Base-by-base conservation (phyloP, 2,888 invertebrate genomes). In the Melieria picta region DNA sequence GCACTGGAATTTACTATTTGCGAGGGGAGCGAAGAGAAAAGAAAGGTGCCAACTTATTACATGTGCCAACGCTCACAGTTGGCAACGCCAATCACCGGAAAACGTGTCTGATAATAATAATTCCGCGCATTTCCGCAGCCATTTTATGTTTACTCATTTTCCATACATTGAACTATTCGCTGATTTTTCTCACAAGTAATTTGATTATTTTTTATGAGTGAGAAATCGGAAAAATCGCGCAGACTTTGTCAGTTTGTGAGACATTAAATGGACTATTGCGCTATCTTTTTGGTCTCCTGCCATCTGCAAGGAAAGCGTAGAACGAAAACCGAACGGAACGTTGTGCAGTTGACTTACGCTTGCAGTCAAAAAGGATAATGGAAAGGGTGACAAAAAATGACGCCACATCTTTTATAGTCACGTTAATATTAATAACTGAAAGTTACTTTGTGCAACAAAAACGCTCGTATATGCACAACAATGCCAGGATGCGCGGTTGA, bases 31-130 rank as follows among this genome's bases (percentile, higher is more conserved):
- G 78, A 79, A 79, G 80, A 80, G 81, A 81, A 82, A 81, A 81
- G 81, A 81, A 79, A 82, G 78, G 81, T 80, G 80, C 78, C 81
- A 76, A 82, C 80, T 80, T 77, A 76, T 63, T 75, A 16, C 64
- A 58, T 67, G 70, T 72, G 71, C 72, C 72, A 52, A 42, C 10
- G 69, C 74, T 52, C 42, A 72, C 79, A 82, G 80, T 81, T 81
- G 4, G 11, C 30, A 7, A 67, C 43, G 45, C 55, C 79, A 82
- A 82, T 80, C 79, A 80, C 83, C 78, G 82, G 82, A 82, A 82
- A 82, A 82, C 82, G 81, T 83, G 83, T 82, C 77, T 72, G 78
- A 79, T 80, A 81, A 79, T 80, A 80, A 74, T 71, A 72, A 72
- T 75, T 82, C 80, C 79, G 30, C 30, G 30, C 65, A 79, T 75